Percentiles rank a stretch among this genome's conserved stretches.
phyloP scores from a whole-genome alignment of 2,797 vertebrate genomes.

The Bucorvus abyssinicus region DNA sequence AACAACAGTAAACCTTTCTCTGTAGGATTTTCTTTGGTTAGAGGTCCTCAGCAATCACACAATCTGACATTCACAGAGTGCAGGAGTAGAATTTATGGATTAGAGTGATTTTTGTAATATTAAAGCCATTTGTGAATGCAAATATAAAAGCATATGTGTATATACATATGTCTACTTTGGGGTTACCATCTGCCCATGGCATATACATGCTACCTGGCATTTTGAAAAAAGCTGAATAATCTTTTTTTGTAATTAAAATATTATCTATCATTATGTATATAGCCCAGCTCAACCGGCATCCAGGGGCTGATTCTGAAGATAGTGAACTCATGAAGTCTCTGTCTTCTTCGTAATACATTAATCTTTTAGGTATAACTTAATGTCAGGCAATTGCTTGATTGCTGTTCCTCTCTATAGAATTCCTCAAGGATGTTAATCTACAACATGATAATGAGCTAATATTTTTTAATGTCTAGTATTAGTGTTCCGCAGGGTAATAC shows the following conservation, averaged over 20 bases:
- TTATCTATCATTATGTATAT: background rate
- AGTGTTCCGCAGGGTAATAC: background rate
- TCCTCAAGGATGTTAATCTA: background rate
- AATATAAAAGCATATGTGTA: slow-evolving; percentile 18
- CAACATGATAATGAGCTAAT: slow-evolving; percentile 2
- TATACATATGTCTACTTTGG: background rate
- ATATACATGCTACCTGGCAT: background rate
- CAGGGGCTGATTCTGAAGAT: background rate
- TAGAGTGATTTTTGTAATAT: background rate
- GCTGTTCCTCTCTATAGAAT: background rate
- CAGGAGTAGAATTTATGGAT: background rate
- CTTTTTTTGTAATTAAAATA: background rate
- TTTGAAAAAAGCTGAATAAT: background rate
- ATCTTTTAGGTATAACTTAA: slow-evolving; percentile 8
- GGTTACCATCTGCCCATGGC: background rate
- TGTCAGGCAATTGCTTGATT: background rate
- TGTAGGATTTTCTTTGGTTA: background rate
- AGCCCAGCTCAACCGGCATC: background rate
- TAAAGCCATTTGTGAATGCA: background rate
- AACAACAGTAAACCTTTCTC: background rate
- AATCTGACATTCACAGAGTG: background rate
- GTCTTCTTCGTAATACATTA: background rate
- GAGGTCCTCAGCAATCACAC: background rate
- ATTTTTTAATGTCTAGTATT: background rate
- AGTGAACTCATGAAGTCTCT: background rate